phyloP scores from a whole-genome alignment of 2,113 vertebrate genomes.

The Lepisosteus osseus region DNA sequence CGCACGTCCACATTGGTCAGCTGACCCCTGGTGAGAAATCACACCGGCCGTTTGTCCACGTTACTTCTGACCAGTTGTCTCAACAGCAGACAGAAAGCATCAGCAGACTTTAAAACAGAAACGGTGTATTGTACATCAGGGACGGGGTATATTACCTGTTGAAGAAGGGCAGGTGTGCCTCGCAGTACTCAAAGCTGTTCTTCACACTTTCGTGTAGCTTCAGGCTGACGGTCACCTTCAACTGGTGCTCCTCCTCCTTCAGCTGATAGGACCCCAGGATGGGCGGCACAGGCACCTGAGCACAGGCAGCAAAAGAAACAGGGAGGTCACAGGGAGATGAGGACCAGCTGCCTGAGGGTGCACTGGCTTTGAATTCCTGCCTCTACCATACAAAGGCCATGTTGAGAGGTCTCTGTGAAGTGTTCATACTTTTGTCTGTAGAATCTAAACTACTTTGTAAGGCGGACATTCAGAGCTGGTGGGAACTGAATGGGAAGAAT shows the following conservation, averaged over 20 bases:
- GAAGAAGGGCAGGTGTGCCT: constrained; percentile 84
- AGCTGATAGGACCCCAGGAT: constrained; percentile 86
- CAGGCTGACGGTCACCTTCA: constrained; percentile 72
- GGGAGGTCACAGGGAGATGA: not conserved
- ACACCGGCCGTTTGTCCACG: not conserved
- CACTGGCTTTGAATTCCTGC: no score
- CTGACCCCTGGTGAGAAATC: constrained; percentile 64
- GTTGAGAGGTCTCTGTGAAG: no score
- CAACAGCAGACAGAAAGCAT: not conserved
- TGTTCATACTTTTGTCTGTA: no score
- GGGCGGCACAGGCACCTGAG: constrained; percentile 86
- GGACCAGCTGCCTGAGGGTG: no score
- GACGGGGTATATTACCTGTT: constrained; percentile 72
- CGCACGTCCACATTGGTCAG: constrained; percentile 77
- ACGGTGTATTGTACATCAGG: no score
- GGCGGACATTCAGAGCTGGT: no score
- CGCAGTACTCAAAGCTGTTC: constrained; percentile 90
- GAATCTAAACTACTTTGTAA: no score
- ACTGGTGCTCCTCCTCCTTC: constrained; percentile 71
- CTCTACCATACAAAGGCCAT: no score
- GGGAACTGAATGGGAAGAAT: no score
- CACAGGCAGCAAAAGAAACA: constrained; percentile 18
- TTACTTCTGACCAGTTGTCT: not conserved
- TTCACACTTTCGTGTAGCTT: constrained; percentile 93
- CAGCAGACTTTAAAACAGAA: not conserved